A percentile compares a stretch with the other conserved stretches of the same genome.
Evolutionary conservation across 30 jellyfish, hydroid and myxozoan genomes (phyloP).

Genomic region (Cassiopea andromeda): DNA sequence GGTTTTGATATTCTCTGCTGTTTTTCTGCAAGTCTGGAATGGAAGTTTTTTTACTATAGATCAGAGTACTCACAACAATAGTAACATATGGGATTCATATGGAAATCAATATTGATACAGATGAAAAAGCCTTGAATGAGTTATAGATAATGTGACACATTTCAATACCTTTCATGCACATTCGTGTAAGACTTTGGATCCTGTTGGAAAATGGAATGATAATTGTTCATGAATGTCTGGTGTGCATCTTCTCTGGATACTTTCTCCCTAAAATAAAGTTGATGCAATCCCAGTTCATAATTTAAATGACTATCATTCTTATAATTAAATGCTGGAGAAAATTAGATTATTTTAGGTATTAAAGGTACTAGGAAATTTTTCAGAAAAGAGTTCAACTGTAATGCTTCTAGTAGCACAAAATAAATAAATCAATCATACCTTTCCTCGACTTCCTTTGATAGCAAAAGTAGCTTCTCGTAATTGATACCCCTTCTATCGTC

Average conservation of each 20-base stretch:
- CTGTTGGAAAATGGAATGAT: slow-evolving; percentile 22
- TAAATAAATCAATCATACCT: slow-evolving; percentile 28
- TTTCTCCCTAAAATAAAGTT: slow-evolving; percentile 1
- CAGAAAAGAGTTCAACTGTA: too few species aligned
- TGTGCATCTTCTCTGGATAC: slow-evolving; percentile 52
- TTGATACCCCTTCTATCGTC: slow-evolving; percentile 8
- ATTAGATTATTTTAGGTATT: too few species aligned
- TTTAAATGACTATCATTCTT: too few species aligned
- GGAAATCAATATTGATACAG: neutral
- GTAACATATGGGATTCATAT: neutral
- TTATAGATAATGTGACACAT: too few species aligned
- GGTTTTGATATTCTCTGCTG: neutral
- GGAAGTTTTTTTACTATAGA: neutral
- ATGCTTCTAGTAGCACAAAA: too few species aligned
- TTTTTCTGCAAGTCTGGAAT: neutral
- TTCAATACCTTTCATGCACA: too few species aligned
- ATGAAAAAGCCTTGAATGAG: neutral
- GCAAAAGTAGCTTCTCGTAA: slow-evolving; percentile 24
- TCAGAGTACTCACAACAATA: neutral
- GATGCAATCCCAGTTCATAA: too few species aligned
- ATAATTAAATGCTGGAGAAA: too few species aligned
- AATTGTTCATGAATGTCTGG: slow-evolving; percentile 47
- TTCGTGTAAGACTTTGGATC: neutral
- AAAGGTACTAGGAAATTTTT: too few species aligned
- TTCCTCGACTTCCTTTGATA: slow-evolving; percentile 23